Evolutionary conservation across 2,888 invertebrate genomes (phyloP), one percentile per base, ranked within the genome.

Genomic region (Ophion ellenae): DNA sequence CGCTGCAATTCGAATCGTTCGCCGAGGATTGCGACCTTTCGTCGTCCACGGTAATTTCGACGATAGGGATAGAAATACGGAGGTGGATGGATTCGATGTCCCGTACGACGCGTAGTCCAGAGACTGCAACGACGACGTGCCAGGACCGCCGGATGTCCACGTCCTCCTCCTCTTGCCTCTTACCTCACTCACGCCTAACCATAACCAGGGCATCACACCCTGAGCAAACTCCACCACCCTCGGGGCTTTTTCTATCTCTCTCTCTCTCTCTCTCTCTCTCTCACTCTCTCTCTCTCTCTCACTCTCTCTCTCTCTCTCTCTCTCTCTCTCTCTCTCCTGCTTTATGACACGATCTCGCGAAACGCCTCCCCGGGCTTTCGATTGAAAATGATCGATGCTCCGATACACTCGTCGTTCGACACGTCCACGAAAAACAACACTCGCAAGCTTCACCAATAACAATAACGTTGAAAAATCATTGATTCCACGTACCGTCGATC

Each of bases 171-270:
- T 90, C 91, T 92, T 91, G 90, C 92, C 91, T 91, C 92, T 92
- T 90, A 90, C 93, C 93, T 93, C 93, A 92, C 93, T 93, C 91
- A 93, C 93, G 90, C 89, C 91, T 91, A 92, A 92, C 93, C 92
- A 92, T 92, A 92, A 92, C 91, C 93, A 92, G 93, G 90, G 93
- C 93, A 93, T 93, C 93, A 93, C 89, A 88, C 90, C 90, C 90
- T 89, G 87, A 86, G 67, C 85, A 75, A 81, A 82, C 86, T 87
- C 61, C 77, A 63, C 79, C 86, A 79, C 87, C 86, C 86, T 79
- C 74, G 74, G 75, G 75, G 73, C 85, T 78, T 73, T 66, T 61
- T 40, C 61, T 63, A 53, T 75, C 59, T 75, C 32, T 64, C 47
- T 64, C 2, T 66, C 73, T 53, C 61, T 63, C 63, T 75, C 47